These are phyloP conservation scores for Glyphotaelius pellucidus DNA, from an alignment of 2,888 invertebrate genomes.

Conservation along the genomic window DNA sequence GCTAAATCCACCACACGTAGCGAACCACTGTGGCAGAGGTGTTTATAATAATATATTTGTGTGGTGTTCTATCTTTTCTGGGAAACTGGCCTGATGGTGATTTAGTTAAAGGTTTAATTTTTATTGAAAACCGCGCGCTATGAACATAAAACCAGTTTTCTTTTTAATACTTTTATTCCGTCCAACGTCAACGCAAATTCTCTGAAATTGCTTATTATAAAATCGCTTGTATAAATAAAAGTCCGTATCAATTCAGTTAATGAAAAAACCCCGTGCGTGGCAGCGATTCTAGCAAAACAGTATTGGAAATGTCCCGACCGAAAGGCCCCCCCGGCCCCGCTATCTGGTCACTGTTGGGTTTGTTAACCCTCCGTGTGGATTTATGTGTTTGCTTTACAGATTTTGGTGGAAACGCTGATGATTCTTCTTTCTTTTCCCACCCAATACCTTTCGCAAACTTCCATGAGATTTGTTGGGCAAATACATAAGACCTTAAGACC, in stretches of 20 bases:
- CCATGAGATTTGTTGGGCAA: not conserved
- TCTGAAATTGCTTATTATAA: not conserved
- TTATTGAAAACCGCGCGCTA: not conserved
- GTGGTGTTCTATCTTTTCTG: not conserved
- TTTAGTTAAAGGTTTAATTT: not conserved
- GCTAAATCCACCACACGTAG: too few species aligned
- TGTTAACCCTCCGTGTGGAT: slow-evolving; percentile 60
- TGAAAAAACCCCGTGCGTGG: slow-evolving; percentile 16
- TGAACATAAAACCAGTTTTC: not conserved
- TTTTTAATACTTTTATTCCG: not conserved
- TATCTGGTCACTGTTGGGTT: slow-evolving; percentile 48
- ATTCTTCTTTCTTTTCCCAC: slow-evolving; percentile 39
- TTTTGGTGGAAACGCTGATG: slow-evolving; percentile 58
- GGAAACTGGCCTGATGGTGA: not conserved
- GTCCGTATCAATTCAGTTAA: slow-evolving; percentile 1
- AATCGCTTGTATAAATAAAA: not conserved
- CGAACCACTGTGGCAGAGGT: too few species aligned
- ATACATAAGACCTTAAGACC: slow-evolving; percentile 13
- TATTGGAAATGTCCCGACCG: slow-evolving; percentile 28
- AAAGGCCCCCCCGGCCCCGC: not conserved
- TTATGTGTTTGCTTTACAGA: slow-evolving; percentile 62
- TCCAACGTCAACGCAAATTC: not conserved
- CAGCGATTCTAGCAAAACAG: not conserved
- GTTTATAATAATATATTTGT: not conserved
- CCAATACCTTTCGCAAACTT: slow-evolving; percentile 1